A percentile compares a stretch with the other conserved stretches of the same genome.
Conservation (phyloP, 2,113 vertebrate species). For the Pachyramphus minor region DNA sequence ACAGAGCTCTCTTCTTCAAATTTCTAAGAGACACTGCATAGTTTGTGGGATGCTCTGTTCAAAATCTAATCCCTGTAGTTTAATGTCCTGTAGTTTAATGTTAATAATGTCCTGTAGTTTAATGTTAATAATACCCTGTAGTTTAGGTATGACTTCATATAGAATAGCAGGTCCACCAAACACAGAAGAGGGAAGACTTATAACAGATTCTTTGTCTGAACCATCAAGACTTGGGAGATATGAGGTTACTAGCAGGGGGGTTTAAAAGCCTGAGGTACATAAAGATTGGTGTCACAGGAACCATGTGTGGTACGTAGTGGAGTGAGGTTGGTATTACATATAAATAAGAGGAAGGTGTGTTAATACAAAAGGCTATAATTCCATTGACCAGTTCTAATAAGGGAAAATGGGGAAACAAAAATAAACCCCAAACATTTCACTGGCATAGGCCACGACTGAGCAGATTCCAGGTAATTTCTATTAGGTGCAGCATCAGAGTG, state of each 20-base stretch:
- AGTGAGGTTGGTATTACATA: background rate
- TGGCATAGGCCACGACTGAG: background rate
- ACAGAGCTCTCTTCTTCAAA: background rate
- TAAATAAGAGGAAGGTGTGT: background rate
- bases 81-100: background rate
- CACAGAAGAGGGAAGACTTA: background rate
- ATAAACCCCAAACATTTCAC: background rate
- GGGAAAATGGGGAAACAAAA: background rate
- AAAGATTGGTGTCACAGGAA: background rate
- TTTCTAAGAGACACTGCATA: background rate
- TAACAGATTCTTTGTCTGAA: background rate
- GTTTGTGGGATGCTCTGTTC: background rate
- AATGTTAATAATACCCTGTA: background rate
- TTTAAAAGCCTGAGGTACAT: background rate
- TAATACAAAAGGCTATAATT: background rate
- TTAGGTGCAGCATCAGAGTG: background rate
- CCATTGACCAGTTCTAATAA: background rate
- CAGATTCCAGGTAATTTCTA: background rate
- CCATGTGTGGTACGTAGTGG: background rate
- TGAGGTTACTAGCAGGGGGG: background rate
- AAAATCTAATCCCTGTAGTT: background rate
- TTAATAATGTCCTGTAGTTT: background rate
- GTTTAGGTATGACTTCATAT: background rate
- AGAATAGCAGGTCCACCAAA: background rate
- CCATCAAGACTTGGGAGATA: background rate